Percentiles rank a stretch among this genome's conserved stretches.
phyloP scores from a whole-genome alignment of 1,140 invertebrate species.

The Arion vulgaris region DNA sequence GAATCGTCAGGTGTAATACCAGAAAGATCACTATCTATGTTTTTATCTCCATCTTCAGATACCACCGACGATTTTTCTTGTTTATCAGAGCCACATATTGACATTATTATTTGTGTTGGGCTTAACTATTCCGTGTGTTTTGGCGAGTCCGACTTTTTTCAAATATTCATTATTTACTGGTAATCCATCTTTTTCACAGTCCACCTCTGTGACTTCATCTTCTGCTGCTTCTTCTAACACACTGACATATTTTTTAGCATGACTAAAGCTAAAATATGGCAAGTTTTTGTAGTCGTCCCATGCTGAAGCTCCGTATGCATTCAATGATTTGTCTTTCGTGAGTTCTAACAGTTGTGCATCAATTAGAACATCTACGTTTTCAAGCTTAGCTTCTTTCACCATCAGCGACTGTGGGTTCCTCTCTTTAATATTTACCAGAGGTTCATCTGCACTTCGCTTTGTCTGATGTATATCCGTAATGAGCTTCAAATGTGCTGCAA shows the following conservation, averaged over 20 bases:
- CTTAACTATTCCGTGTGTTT: not conserved
- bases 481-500: no score
- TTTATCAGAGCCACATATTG: not conserved
- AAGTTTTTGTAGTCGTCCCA: not conserved
- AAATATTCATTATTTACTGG: not conserved
- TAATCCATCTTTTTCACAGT: not conserved
- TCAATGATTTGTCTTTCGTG: not conserved
- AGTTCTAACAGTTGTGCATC: not conserved
- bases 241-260: not conserved
- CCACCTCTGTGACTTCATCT: no score
- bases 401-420: not conserved
- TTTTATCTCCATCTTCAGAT: not conserved
- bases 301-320: not conserved
- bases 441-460: not conserved
- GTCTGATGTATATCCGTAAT: no score
- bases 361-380: not conserved
- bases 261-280: not conserved
- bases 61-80: not conserved
- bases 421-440: not conserved
- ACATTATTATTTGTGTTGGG: not conserved
- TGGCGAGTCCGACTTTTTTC: not conserved
- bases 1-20: not conserved
- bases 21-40: not conserved
- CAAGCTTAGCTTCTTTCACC: not conserved
- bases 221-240: no score